Base-by-base conservation (phyloP, 2,113 vertebrate genomes). In the Parotia lawesii region DNA sequence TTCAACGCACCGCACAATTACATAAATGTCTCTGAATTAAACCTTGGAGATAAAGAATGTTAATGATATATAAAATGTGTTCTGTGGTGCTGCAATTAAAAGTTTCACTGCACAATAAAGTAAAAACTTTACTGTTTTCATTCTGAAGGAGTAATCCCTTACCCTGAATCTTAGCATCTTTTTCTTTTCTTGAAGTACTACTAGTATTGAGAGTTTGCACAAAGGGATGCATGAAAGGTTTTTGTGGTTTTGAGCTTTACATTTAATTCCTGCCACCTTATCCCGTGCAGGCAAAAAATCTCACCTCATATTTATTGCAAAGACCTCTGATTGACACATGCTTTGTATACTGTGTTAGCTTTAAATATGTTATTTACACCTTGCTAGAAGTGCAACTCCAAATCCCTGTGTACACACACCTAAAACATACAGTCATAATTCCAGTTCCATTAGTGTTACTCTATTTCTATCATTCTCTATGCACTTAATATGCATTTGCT, bases 1-100 rank as follows among this genome's bases (percentile, higher is more conserved):
- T 57, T 24, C 37, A 64, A 33, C 6, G 10, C 47, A 61, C 35
- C 10, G 44, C 58, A 69, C 13, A 82, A 64, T 56, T 65, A 38
- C 10, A 51, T 29, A 91, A 77, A 85, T 37, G 28, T 69, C 51
- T 70, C 76, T 77, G 28, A 90, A 93, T 93, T 93, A 90, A 93
- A 90, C 58, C 64, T 3, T 11, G 2, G 38, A 56, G 40, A 40
- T 33, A 54, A 67, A 12, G 47, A 80, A 92, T 64, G 40, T 11
- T 95, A 92, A 93, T 42, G 15, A 57, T 57, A 35, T 51, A 78
- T 33, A 66, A 70, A 82, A 62, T 75, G 17, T 28, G 48, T 84
- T 85, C 44, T 58, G 29, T 8, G 2, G 35, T 60, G 11, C 38
- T 91, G 20, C 80, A 89, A 87, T 94, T 84, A 92, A 91, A 94